Conservation (phyloP, 2,113 vertebrate genomes). For the Tricholaema leucomelas region DNA sequence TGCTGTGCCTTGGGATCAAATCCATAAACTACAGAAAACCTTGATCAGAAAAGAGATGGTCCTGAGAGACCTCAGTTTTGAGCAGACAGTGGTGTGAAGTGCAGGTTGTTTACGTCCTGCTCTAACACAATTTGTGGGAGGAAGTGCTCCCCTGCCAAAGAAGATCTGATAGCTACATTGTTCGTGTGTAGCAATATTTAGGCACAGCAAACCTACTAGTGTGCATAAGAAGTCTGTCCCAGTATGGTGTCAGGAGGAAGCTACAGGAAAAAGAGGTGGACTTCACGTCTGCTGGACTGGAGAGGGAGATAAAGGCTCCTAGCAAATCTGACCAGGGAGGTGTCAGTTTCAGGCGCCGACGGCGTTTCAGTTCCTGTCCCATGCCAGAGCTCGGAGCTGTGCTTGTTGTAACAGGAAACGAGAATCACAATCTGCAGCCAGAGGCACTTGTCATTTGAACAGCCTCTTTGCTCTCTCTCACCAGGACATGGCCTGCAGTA, state of each 20-base stretch:
- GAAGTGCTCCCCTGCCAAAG: conserved; percentile 23
- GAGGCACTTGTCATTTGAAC: not conserved
- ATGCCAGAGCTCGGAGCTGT: not conserved
- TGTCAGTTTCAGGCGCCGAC: not conserved
- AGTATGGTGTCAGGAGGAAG: fast-evolving
- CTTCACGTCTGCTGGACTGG: not conserved
- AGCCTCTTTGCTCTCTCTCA: not conserved
- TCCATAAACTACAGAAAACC: not conserved
- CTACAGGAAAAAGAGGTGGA: not conserved
- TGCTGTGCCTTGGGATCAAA: not conserved
- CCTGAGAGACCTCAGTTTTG: not conserved
- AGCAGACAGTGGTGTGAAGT: not conserved
- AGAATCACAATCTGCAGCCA: not conserved
- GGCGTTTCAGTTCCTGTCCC: not conserved
- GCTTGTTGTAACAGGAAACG: conserved; percentile 17
- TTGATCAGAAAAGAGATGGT: not conserved
- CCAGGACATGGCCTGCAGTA: fast-evolving
- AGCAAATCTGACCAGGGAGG: not conserved
- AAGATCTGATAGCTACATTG: not conserved
- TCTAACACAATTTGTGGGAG: not conserved
- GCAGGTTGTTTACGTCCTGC: not conserved
- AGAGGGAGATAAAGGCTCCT: not conserved
- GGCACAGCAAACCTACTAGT: not conserved
- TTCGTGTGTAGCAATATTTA: not conserved
- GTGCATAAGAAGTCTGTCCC: not conserved